These are phyloP conservation scores for Halichoerus grypus DNA, from an alignment of 2,113 vertebrate species.

Conservation along the genomic window DNA sequence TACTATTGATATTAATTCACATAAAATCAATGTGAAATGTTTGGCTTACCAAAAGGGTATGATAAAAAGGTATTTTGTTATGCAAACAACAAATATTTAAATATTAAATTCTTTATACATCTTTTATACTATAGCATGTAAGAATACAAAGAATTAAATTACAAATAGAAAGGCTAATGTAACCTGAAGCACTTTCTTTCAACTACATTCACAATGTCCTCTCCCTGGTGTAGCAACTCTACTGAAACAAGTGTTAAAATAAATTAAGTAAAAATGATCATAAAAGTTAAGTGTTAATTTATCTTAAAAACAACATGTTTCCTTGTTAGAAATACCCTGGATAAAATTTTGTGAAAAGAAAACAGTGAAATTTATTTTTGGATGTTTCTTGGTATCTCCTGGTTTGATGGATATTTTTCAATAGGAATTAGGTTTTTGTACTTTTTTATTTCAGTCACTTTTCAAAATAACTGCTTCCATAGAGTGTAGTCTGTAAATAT, in stretches of 20 bases:
- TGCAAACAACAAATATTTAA: slow-evolving; percentile 27
- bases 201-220: not conserved
- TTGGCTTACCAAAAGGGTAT: not conserved
- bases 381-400: not conserved
- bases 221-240: not conserved
- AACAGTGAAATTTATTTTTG: not conserved
- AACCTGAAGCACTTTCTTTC: not conserved
- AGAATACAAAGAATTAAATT: not conserved
- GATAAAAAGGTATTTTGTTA: not conserved
- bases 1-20: not conserved
- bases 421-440: not conserved
- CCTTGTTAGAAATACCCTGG: not conserved
- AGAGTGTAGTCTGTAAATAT: not conserved
- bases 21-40: not conserved
- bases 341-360: not conserved
- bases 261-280: not conserved
- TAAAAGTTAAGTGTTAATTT: slow-evolving; percentile 15
- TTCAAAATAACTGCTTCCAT: slow-evolving; percentile 18
- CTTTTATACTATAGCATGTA: not conserved
- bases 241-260: not conserved
- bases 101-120: slow-evolving; percentile 8
- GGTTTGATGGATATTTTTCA: not conserved
- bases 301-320: not conserved
- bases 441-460: slow-evolving; percentile 26
- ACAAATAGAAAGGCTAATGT: not conserved